Base-by-base conservation (phyloP, 2,888 invertebrate species). In the Dolomedes plantarius region DNA sequence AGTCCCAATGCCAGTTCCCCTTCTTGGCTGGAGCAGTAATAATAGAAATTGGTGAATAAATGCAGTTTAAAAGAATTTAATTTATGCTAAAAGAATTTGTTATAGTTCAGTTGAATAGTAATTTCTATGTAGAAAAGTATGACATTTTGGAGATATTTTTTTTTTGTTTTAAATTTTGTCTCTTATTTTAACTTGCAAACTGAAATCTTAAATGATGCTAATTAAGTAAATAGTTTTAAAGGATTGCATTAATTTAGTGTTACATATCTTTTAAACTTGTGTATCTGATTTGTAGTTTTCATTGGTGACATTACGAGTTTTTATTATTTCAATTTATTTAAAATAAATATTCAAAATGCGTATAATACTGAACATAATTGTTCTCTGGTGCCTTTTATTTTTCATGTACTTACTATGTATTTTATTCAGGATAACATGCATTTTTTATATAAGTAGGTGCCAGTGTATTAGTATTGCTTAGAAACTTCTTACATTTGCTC, bases 1-100 rank as follows among this genome's bases (percentile, higher is more conserved):
- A 94, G 95, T 89, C 95, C 96, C 73, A 96, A 96, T 91, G 93
- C 95, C 39, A 93, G 93, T 88, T 93, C 94, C 89, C 95, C 95
- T 36, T 96, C 96, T 64, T 96, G 96, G 96, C 93, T 96, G 90
- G 96, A 96, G 90, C 91, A 92, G 90, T 91, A 90, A 89, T 23
- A 23, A 6, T 23, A 56, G 56, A 56, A 16, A 6, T 23, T 23
- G 11, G 11, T 3, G 3, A 56, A 56, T 23, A 23, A 6, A 56
- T 23, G 16, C 56, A 23, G 16, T 23, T 16, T 23, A 16, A 56
- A 56, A 3, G 46, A 23, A 23, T 56, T 56, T 16, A 5, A 5
- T 56, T 46, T 56, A 19, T 56, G 56, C 56, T 56, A 56, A 56
- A 56, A 56, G 23, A 5, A 56, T 2, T 46, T 16, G 23, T 56